Evolutionary conservation across 2,888 invertebrate species (phyloP), one percentile per base, ranked within the genome.

Genomic region (Stenurella melanura): DNA sequence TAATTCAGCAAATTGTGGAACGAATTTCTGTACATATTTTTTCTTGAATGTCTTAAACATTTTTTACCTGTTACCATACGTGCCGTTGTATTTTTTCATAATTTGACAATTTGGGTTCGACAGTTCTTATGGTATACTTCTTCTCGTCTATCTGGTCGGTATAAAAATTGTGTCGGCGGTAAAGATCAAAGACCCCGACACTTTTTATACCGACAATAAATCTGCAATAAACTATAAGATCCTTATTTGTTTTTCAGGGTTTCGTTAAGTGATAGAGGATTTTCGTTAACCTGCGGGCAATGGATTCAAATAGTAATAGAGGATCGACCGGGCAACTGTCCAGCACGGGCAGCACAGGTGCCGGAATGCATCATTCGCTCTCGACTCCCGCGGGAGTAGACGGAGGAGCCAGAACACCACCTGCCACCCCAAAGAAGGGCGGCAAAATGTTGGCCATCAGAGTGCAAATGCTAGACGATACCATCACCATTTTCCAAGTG

Each of bases 391-490:
- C 95, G 74, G 96, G 96, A 81, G 96, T 96, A 86, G 96, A 96
- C 90, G 93, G 94, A 82, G 94, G 93, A 75, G 84, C 81, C 57
- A 69, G 91, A 90, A 95, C 96, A 81, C 95, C 95, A 77, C 95
- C 95, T 71, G 92, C 95, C 82, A 95, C 96, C 83, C 95, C 95
- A 73, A 93, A 95, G 86, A 96, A 95, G 87, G 94, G 94, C 85
- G 96, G 96, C 88, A 97, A 97, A 90, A 96, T 97, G 94, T 92
- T 97, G 80, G 96, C 96, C 73, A 94, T 96, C 80, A 92, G 96
- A 83, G 95, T 97, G 74, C 96, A 96, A 90, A 96, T 96, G 96
- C 91, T 97, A 83, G 96, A 97, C 89, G 97, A 97, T 90, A 93
- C 95, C 71, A 92, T 96, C 88, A 96, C 96, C 84, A 95, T 96